Base-by-base conservation (phyloP, 2,113 vertebrate genomes). In the Circaetus gallicus region DNA sequence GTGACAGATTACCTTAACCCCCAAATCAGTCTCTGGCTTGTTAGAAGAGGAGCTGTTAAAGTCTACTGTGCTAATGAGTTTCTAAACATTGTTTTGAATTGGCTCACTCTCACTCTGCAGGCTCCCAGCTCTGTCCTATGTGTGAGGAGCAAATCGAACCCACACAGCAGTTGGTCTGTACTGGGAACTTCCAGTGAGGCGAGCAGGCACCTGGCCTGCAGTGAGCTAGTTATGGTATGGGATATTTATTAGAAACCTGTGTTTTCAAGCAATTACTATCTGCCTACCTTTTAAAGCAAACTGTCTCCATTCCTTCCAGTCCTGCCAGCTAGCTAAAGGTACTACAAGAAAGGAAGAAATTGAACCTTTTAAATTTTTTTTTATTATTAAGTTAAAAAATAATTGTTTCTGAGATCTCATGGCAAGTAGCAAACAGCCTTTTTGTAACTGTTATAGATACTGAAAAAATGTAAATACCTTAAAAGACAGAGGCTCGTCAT, bases 231-330 rank as follows among this genome's bases (percentile, higher is more conserved):
- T 71, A 65, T 53, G 58, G 69, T n/a, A 47, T 40, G 53, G 63
- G 76, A 47, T 42, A 76, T 34, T 34, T 65, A 79, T 77, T 66
- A 61, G 76, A 90, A 66, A 52, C 65, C 52, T 93, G 22, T 81
- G 59, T 86, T 91, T 86, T 66, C 65, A 66, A 84, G 45, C 43
- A 91, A 67, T 90, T 93, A 53, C 86, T 96, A 13, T 81, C 67
- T 94, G 50, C 73, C 72, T 73, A 16, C 73, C 90, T 96, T 95
- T 97, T 76, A 83, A 78, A 97, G 72, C 71, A 84, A 93, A 90
- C 67, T 66, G 71, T 81, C 91, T 88, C 61, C 56, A 6, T 70
- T 97, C 45, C 76, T 96, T 95, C 82, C 79, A 89, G 77, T 92
- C 72, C 73, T 26, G 6, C 66, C 26, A 67, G 88, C 71, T 50